Evolutionary conservation across 2,888 invertebrate genomes (phyloP), one percentile per base, ranked within the genome.

Genomic region (Hypsopygia costalis): DNA sequence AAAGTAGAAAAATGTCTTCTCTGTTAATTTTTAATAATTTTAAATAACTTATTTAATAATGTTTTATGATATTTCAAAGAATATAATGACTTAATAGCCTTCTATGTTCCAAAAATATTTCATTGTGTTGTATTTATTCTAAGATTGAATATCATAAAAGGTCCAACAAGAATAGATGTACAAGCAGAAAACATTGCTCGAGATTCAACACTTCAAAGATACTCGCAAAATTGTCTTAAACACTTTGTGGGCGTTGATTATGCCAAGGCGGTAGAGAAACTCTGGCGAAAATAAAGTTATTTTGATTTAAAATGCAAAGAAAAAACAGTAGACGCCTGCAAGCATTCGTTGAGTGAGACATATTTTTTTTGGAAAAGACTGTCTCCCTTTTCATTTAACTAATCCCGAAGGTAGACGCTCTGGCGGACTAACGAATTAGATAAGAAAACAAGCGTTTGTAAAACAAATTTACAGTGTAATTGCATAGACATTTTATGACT

Each of bases 231-330:
- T 78, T 78, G 69, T 76, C 77, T 79, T 78, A 78, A 83, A 81
- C 79, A 77, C 77, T 81, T 80, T 71, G 69, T 62, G 59, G 63
- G 66, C 74, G 75, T 77, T 81, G 77, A 83, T 82, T 83, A 81
- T 79, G 76, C 73, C 68, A 77, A 79, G 78, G 75, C 66, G 73
- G 78, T 64, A 55, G 68, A 70, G 75, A 79, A 39, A 81, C 71
- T 78, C 70, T 45, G 74, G 67, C 67, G 66, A 78, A 81, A 82
- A 81, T 76, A 73, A 82, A 83, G 76, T 79, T 82, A 81, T 86
- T 83, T 81, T 73, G 72, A 81, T 80, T 82, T 81, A 81, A 82
- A 85, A 83, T 81, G 76, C 74, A 81, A 75, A 77, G 73, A 73
- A 79, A 81, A 79, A 76, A 69, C 62, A 64, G 52, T 55, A 61